A percentile compares a stretch with the other conserved stretches of the same genome.
These are phyloP conservation scores for Varanus komodoensis DNA, from an alignment of 2,113 vertebrate genomes.

Conservation along the genomic window DNA sequence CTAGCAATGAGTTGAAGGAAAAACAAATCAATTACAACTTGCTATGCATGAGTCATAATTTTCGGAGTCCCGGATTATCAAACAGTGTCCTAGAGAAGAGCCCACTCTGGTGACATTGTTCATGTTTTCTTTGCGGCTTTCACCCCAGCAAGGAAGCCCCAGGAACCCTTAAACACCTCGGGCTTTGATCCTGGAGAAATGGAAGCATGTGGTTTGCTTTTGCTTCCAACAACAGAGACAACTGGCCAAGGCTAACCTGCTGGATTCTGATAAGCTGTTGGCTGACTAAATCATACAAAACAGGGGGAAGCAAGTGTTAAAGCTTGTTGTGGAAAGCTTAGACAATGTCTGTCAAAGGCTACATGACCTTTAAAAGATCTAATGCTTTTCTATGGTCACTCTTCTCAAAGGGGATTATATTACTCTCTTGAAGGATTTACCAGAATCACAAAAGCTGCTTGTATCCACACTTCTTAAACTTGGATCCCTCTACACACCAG, in stretches of 20 bases:
- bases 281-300: neutral
- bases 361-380: slow-evolving; percentile 7
- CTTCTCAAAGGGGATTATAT: neutral
- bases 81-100: slow-evolving; percentile 51
- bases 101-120: slow-evolving; percentile 28
- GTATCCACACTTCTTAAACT: neutral
- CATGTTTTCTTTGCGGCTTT: slow-evolving; percentile 51
- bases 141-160: slow-evolving; percentile 37
- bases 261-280: slow-evolving; percentile 40
- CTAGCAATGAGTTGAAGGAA: slow-evolving; percentile 49
- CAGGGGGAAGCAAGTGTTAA: neutral
- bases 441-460: neutral
- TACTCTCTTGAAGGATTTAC: neutral
- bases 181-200: slow-evolving; percentile 52
- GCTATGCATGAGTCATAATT: slow-evolving; percentile 40
- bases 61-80: neutral
- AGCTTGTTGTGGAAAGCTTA: neutral
- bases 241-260: slow-evolving; percentile 38
- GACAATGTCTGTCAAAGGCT: neutral
- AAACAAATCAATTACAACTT: slow-evolving; percentile 62
- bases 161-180: slow-evolving; percentile 11
- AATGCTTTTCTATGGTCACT: slow-evolving; percentile 13
- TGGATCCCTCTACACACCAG: neutral
- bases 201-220: slow-evolving; percentile 47
- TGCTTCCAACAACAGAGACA: slow-evolving; percentile 37